Base-by-base conservation (phyloP, 2,888 invertebrate genomes). In the Ophion obscuratus region DNA sequence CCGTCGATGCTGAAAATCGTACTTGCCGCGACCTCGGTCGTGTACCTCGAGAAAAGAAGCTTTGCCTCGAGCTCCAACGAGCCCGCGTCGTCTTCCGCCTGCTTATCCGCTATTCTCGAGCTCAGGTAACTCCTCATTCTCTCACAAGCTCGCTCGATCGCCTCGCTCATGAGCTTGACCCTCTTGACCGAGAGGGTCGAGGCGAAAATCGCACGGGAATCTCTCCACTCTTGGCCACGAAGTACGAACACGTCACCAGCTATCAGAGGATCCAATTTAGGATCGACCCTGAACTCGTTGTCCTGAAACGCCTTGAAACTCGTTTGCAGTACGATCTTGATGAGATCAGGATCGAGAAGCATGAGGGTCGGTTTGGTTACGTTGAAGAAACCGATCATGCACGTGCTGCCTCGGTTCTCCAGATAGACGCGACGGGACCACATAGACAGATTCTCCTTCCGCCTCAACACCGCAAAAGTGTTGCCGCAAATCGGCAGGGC, bases 31-130 rank as follows among this genome's bases (percentile, higher is more conserved):
- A 82, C 68, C 31, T 86, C 80, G 6, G 84, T 62, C 0, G 86
- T 87, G 57, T 74, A 80, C 36, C 68, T 71, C 17, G 76, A 73
- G 59, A 84, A 86, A 3, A 84, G 61, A 10, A 67, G 40, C 27
- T 88, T 85, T 6, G 67, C 70, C 36, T 89, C 85, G 6, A 88
- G 44, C 44, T 94, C 95, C 64, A 91, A 3, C 17, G 59, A 40
- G n/a, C 7, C 40, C 40, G 9, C 40, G 1, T 7, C 40, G 40
- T 40, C 40, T 40, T 9, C 40, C 9, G 2, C 40, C 40, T 61
- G 11, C 0, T 70, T 61, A 3, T 61, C 31, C 6, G 3, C 4
- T 17, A 62, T 11, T 36, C 71, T 70, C 20, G 53, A 24, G 5
- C 68, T 24, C 44, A 87, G n/a, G 40, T 85, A 64, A 11, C 76